Conservation (phyloP, 2,888 invertebrate genomes). For the Vesta saturnalis region DNA sequence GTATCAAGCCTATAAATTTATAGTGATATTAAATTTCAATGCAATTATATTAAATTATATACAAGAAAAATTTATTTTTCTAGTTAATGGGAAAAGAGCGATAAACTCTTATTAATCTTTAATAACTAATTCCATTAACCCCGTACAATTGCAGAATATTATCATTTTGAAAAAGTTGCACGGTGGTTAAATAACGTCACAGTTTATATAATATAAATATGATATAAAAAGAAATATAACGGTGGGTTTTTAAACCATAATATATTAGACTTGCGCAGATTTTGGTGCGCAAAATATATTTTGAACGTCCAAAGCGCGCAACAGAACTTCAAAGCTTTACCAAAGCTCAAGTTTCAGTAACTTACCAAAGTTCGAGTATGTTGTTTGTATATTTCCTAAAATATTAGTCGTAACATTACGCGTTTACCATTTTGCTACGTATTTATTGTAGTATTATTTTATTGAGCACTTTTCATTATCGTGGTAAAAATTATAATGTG, state of each 20-base stretch:
- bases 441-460: not conserved
- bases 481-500: not conserved
- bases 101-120: not conserved
- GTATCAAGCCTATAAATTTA: not conserved
- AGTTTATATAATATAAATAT: not conserved
- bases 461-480: not conserved
- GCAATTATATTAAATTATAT: too few relatives aligned
- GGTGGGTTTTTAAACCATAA: not conserved
- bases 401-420: not conserved
- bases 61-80: not conserved
- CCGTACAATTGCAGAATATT: not conserved
- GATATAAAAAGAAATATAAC: not conserved
- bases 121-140: not conserved
- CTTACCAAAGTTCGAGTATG: not conserved
- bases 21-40: too few relatives aligned
- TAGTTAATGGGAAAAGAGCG: not conserved
- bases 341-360: not conserved
- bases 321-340: not conserved
- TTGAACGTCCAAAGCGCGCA: not conserved
- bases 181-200: not conserved
- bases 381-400: not conserved
- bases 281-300: not conserved
- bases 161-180: not conserved
- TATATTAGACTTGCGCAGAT: not conserved
- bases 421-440: not conserved